phyloP scores from a whole-genome alignment of 53 echinoderm and acorn worm genomes.

The Holothuria scabra region DNA sequence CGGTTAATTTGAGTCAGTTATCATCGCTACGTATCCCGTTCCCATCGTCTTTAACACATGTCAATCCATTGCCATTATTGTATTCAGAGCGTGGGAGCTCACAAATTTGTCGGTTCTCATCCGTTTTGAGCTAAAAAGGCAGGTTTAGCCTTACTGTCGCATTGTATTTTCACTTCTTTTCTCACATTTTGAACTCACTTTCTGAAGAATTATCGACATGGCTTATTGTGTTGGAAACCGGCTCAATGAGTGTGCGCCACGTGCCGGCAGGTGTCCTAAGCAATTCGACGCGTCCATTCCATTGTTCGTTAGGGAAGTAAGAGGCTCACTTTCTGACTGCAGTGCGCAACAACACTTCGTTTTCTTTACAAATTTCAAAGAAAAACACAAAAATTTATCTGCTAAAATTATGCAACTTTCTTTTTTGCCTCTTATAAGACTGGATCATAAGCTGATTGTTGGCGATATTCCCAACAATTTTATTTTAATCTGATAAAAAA shows the following conservation, averaged over 20 bases:
- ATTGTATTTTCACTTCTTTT: constrained; percentile 7
- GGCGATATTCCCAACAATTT: no score
- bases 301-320: no score
- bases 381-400: no score
- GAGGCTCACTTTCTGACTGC: no score
- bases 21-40: neutral
- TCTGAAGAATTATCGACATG: constrained; percentile 29
- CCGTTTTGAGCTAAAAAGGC: constrained; percentile 32
- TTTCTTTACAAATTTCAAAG: no score
- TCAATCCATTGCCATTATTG: neutral
- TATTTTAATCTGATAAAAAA: no score
- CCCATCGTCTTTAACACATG: constrained; percentile 27
- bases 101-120: constrained; percentile 25
- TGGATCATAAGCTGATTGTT: no score
- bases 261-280: constrained; percentile 16
- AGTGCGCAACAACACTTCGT: no score
- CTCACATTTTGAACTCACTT: constrained; percentile 34
- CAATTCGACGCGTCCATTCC: neutral
- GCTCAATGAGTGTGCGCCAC: constrained; percentile 12
- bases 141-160: constrained; percentile 3
- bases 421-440: no score
- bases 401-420: no score
- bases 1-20: no score
- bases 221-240: neutral
- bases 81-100: constrained; percentile 33